These are phyloP conservation scores for Caerostris extrusa DNA, from an alignment of 1,140 invertebrate genomes.

Conservation along the genomic window DNA sequence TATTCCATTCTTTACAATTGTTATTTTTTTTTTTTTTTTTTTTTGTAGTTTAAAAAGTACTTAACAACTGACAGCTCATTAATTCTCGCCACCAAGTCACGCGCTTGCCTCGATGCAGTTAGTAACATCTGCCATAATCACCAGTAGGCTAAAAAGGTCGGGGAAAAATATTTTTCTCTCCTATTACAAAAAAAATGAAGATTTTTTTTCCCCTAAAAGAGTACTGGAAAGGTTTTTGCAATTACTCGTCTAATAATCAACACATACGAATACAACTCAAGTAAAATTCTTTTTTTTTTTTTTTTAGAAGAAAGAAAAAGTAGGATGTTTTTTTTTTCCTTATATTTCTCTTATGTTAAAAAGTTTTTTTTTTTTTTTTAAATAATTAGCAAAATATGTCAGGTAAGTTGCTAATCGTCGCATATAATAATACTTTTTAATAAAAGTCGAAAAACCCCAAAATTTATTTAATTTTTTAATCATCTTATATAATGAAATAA, in stretches of 20 bases:
- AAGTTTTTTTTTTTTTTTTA: no score
- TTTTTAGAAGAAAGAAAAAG: no score
- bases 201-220: background rate
- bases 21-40: background rate
- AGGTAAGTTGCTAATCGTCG: no score
- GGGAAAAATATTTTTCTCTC: background rate
- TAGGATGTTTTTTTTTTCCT: no score
- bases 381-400: no score
- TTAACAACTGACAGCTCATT: conserved; percentile 24
- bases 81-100: conserved; percentile 25
- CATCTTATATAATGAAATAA: no score
- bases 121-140: conserved; percentile 11
- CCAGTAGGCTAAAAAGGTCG: background rate
- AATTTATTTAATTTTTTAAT: no score
- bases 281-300: background rate
- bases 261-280: background rate
- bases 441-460: no score
- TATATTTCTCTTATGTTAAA: no score
- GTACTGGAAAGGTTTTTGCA: background rate
- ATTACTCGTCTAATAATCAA: background rate
- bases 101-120: background rate
- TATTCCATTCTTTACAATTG: no score
- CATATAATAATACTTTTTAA: no score
- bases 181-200: background rate
- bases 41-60: background rate